Conservation (phyloP, 2,797 vertebrate species). For the Percopsis omiscomaycus region DNA sequence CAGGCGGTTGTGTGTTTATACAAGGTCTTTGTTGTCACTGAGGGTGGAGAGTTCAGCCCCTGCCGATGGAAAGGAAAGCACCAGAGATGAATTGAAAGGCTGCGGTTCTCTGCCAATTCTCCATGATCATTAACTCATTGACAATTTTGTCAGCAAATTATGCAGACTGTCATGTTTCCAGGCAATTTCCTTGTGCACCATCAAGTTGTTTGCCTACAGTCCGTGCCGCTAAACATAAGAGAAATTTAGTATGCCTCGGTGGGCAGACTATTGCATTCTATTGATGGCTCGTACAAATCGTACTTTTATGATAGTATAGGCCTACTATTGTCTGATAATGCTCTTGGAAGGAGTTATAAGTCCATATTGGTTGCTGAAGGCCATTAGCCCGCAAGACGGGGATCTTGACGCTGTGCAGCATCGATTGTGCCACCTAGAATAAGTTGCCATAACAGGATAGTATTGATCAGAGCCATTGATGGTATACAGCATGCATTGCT, state of each 20-base stretch:
- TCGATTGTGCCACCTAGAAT: slow-evolving; percentile 64
- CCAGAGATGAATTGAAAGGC: slow-evolving; percentile 58
- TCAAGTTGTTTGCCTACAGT: slow-evolving; percentile 54
- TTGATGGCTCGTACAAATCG: slow-evolving; percentile 17
- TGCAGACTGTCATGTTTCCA: slow-evolving; percentile 51
- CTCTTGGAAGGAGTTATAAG: slow-evolving; percentile 27
- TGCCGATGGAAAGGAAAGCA: slow-evolving; percentile 58
- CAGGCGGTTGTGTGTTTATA: slow-evolving; percentile 25
- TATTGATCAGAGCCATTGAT: slow-evolving; percentile 62
- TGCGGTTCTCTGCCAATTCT: slow-evolving; percentile 50
- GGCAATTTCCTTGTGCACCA: slow-evolving; percentile 56
- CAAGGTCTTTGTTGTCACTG: slow-evolving; percentile 47
- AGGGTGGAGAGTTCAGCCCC: slow-evolving; percentile 33
- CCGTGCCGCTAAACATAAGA: slow-evolving; percentile 22
- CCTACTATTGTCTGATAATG: slow-evolving; percentile 5
- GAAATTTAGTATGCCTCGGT: slow-evolving; percentile 17
- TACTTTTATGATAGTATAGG: not conserved
- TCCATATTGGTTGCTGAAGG: slow-evolving; percentile 31
- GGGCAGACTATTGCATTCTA: slow-evolving; percentile 13
- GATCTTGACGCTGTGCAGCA: slow-evolving; percentile 48
- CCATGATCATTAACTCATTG: slow-evolving; percentile 65
- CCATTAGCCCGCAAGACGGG: slow-evolving; percentile 41
- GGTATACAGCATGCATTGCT: slow-evolving; percentile 58
- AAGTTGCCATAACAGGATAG: slow-evolving; percentile 63
- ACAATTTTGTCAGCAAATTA: slow-evolving; percentile 69